Percentiles rank a stretch among this genome's conserved stretches.
These are phyloP conservation scores for Tipula helvola DNA, from an alignment of 2,888 invertebrate genomes.

Conservation along the genomic window DNA sequence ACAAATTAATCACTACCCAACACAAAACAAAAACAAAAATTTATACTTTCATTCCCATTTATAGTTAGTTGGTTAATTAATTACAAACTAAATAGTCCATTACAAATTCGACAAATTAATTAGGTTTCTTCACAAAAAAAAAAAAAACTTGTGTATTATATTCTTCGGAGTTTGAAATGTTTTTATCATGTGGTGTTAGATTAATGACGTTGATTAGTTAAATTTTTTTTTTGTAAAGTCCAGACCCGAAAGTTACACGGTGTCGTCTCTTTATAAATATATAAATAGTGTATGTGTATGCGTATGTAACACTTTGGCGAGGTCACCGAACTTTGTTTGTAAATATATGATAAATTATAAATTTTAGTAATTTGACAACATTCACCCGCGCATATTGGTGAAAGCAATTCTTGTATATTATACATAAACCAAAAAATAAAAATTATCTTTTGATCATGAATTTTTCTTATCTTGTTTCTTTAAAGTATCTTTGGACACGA, in stretches of 20 bases:
- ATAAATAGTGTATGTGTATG: background rate
- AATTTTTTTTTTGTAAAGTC: background rate
- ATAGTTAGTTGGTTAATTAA: background rate
- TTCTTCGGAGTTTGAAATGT: background rate
- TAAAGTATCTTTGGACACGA: background rate
- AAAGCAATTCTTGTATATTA: background rate
- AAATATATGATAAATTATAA: background rate
- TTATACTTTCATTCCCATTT: background rate
- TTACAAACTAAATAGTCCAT: constrained; percentile 12
- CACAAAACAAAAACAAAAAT: background rate
- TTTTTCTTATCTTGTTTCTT: constrained; percentile 4
- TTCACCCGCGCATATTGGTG: background rate
- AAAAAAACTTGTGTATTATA: background rate
- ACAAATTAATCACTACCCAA: constrained; percentile 5
- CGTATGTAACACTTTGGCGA: no score
- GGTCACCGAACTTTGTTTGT: background rate
- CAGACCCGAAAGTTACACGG: background rate
- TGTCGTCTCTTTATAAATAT: background rate
- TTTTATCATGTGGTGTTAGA: background rate
- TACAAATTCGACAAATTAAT: constrained; percentile 13
- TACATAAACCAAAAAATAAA: background rate
- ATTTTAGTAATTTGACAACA: background rate
- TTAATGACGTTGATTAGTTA: constrained; percentile 4
- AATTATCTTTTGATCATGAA: background rate
- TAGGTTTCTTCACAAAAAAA: constrained; percentile 4